Conservation (phyloP, 2,888 invertebrate genomes). For the Poecilobothrus nobilitatus region DNA sequence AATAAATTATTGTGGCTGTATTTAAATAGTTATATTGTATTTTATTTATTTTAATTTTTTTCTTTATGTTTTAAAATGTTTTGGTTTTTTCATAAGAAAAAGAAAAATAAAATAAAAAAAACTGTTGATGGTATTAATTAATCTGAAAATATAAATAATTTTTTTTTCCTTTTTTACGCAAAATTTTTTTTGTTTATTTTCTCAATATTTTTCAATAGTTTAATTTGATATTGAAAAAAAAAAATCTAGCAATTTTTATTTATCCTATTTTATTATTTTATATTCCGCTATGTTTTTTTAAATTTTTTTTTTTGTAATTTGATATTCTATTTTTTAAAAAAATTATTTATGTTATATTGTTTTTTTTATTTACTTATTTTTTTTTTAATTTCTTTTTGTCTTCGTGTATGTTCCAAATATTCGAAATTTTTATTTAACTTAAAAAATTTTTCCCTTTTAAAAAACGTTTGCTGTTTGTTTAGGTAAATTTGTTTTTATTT, state of each 20-base stretch:
- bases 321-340: conserved; percentile 6
- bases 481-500: conserved; percentile 3
- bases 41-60: no score
- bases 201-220: not conserved
- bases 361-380: not conserved
- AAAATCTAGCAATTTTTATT: conserved; percentile 6
- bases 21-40: no score
- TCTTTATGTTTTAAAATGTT: no score
- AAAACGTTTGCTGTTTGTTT: conserved; percentile 2
- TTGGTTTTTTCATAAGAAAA: no score
- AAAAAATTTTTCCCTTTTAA: not conserved
- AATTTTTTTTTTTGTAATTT: not conserved
- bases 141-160: no score
- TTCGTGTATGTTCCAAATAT: conserved; percentile 4
- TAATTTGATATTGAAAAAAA: not conserved
- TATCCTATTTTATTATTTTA: not conserved
- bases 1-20: no score
- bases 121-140: no score
- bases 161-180: not conserved
- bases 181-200: not conserved
- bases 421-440: conserved; percentile 1
- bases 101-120: no score
- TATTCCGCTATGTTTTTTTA: not conserved
- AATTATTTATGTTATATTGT: not conserved
- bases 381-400: not conserved